Evolutionary conservation across 2,888 invertebrate species (phyloP), one percentile per base, ranked within the genome.

Genomic region (Drosophila paranaensis): DNA sequence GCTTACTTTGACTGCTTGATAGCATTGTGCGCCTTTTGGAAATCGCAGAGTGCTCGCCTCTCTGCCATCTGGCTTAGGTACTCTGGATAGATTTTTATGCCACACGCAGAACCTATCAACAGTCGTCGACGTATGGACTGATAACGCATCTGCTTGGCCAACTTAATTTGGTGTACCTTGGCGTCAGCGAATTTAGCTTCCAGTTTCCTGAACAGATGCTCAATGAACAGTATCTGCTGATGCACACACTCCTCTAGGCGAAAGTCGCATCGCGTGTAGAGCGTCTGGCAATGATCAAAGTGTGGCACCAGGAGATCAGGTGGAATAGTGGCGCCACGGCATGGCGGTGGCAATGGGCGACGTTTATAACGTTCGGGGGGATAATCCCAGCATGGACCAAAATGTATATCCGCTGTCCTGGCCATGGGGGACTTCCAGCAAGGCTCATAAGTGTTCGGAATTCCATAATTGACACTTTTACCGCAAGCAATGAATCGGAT

Each of bases 51-150:
- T 0, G 76, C 67, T 2, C 79, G 71, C n/a, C 76, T 54, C 43
- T 91, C 91, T 0, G 80, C 72, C 56, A 81, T 65, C n/a, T 71
- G 61, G 2, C 91, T 90, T 0, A 91, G 48, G 27, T 85, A 81
- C 63, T 91, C 91, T 3, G 91, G 91, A 57, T 90, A 91, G 3
- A 77, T 62, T 43, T 91, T 91, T 0, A 84, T 74, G 55, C 82
- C 87, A 25, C 74, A 71, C 3, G 78, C 77, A 4, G 63, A 74
- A 8, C 61, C 56, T 2, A 66, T 48, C 6, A 86, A 43, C 2
- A 86, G 53, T 10, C 86, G 80, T 40, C 90, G 82, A 1, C 86
- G 67, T 14, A 78, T 67, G n/a, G 78, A 66, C 5, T 88, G 89
- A 20, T 86, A 70, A 0, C 75, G 77, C 78, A 87, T 78, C 20